Base-by-base conservation (phyloP, 2,797 vertebrate genomes). In the Chaunax sp. region DNA sequence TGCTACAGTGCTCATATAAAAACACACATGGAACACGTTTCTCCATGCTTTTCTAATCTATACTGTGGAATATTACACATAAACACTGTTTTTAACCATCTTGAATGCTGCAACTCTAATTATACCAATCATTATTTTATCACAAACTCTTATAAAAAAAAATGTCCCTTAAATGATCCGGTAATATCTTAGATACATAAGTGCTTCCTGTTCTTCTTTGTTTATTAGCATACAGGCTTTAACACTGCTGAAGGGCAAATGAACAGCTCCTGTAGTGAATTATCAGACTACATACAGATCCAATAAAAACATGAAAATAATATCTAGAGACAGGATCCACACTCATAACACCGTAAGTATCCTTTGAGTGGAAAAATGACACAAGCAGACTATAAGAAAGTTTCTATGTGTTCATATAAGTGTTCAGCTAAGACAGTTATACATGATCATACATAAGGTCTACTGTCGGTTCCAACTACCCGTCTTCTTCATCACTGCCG, bases 11-110 rank as follows among this genome's bases (percentile, higher is more conserved):
- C 18, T 28, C n/a, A 55, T 45, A 52, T 20, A 30, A 69, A 61
- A 71, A n/a, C 22, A n/a, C 13, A 52, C 35, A 4, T 12, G 37
- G 50, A 47, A 40, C n/a, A n/a, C 3, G 28, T 30, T 30, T 9
- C 9, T 30, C 5, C 9, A 30, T n/a, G n/a, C n/a, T 30, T 30
- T 7, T 14, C 22, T 30, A 55, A 22, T 64, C 8, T 1, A 15
- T 3, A 20, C 46, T 18, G 30, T 44, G 6, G 15, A 41, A 50
- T 5, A 41, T 47, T 8, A 61, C n/a, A 69, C n/a, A n/a, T n/a
- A 49, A 75, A 72, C 67, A 75, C 63, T 71, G 62, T 33, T 53
- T 45, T 28, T 4, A 37, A 16, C n/a, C 38, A 28, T 47, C 28
- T 61, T 37, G 38, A 35, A 54, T 18, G 14, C n/a, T 49, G 35